Conservation (phyloP, 2,888 invertebrate genomes). For the Trachelus iudaicus region DNA sequence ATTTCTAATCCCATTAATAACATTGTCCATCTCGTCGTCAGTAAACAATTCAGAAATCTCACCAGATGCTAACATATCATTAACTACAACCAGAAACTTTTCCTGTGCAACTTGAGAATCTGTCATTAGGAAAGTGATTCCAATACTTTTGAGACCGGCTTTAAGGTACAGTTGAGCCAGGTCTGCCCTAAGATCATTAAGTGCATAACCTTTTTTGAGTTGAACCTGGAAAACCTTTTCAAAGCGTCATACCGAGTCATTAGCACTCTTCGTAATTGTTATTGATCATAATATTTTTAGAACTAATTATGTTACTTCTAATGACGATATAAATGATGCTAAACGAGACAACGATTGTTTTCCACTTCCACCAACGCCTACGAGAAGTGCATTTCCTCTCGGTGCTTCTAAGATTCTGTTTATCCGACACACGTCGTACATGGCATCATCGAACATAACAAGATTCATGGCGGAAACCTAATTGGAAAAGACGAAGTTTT, state of each 20-base stretch:
- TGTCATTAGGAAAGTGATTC: conserved; percentile 90
- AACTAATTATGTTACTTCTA: conserved; percentile 70
- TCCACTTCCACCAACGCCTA: conserved; percentile 96
- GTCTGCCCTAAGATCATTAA: conserved; percentile 82
- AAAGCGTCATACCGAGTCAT: background rate
- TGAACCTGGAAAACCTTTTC: conserved; percentile 87
- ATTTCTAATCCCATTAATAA: conserved; percentile 79
- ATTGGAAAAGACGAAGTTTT: conserved; percentile 6
- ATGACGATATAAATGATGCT: conserved; percentile 88
- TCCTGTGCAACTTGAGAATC: conserved; percentile 95
- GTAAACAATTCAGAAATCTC: conserved; percentile 91
- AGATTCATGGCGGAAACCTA: conserved; percentile 88
- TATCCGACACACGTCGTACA: conserved; percentile 91
- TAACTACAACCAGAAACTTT: conserved; percentile 89
- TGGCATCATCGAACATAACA: conserved; percentile 94
- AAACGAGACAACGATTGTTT: conserved; percentile 92
- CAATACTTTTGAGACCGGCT: conserved; percentile 86
- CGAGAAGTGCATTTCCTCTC: conserved; percentile 89
- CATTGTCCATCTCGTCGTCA: conserved; percentile 91
- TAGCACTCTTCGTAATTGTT: background rate
- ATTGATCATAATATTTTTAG: background rate
- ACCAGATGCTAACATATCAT: conserved; percentile 93
- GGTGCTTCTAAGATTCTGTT: conserved; percentile 93
- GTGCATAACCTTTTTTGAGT: conserved; percentile 87
- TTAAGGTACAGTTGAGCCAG: conserved; percentile 84